phyloP scores from a whole-genome alignment of 2,113 vertebrate species.

The Rhinoptilus africanus region DNA sequence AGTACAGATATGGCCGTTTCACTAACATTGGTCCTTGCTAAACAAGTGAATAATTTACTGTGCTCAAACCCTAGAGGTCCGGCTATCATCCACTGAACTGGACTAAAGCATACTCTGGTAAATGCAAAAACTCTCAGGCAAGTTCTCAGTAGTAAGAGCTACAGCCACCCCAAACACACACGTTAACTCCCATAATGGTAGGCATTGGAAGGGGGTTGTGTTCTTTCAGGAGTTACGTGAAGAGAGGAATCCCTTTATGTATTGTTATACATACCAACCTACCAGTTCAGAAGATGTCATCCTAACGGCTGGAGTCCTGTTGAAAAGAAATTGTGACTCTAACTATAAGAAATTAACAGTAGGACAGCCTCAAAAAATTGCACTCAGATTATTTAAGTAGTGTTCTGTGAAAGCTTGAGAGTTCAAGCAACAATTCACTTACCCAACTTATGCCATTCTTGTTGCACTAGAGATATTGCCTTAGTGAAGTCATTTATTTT shows the following conservation, averaged over 20 bases:
- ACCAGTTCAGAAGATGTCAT: not conserved
- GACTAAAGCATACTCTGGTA: not conserved
- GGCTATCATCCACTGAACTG: not conserved
- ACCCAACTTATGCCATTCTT: not conserved
- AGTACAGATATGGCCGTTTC: not conserved
- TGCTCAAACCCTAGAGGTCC: not conserved
- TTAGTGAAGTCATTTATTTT: not conserved
- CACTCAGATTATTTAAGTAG: not conserved
- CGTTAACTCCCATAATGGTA: not conserved
- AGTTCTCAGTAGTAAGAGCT: not conserved
- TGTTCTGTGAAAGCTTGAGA: not conserved
- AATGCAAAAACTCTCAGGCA: not conserved
- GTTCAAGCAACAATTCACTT: not conserved
- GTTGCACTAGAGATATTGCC: not conserved
- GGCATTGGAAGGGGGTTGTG: not conserved
- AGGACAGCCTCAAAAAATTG: not conserved
- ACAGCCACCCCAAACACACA: not conserved
- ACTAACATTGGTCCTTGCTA: not conserved
- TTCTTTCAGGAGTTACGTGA: not conserved
- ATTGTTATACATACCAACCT: not conserved
- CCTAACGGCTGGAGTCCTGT: not conserved
- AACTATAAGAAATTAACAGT: not conserved
- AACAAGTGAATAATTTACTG: not conserved
- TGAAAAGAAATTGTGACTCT: not conserved
- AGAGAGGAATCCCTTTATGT: not conserved